These are phyloP conservation scores for Alosa sapidissima DNA, from an alignment of 2,797 vertebrate species.

Conservation along the genomic window DNA sequence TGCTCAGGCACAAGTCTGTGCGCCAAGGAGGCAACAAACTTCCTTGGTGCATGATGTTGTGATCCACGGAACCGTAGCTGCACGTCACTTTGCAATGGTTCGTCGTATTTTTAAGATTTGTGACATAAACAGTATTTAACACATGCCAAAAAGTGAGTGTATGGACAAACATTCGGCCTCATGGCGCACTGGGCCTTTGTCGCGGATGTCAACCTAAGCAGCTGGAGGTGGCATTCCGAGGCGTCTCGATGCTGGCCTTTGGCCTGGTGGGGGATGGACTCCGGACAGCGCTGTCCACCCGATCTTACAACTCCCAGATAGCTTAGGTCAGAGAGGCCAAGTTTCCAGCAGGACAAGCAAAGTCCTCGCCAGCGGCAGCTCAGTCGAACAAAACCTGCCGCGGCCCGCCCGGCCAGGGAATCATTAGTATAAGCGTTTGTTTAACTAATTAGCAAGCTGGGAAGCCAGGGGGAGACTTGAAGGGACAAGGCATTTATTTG, in stretches of 20 bases:
- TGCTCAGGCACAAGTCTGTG: neutral
- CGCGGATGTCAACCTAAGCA: conserved; percentile 87
- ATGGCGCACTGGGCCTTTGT: conserved; percentile 80
- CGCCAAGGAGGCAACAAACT: conserved; percentile 17
- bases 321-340: conserved; percentile 93
- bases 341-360: conserved; percentile 81
- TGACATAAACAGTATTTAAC: neutral
- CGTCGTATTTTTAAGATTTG: neutral
- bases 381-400: conserved; percentile 84
- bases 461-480: conserved; percentile 84
- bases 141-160: conserved; percentile 55
- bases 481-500: conserved; percentile 70
- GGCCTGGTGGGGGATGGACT: conserved; percentile 80
- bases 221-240: conserved; percentile 91
- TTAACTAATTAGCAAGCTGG: conserved; percentile 97
- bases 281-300: conserved; percentile 88
- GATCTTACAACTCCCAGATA: conserved; percentile 82
- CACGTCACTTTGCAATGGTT: neutral
- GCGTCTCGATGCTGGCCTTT: conserved; percentile 90
- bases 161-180: conserved; percentile 50
- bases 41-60: neutral
- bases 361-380: conserved; percentile 69
- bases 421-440: conserved; percentile 91
- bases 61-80: neutral
- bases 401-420: conserved; percentile 79